Conservation (phyloP, 2,113 vertebrate species). For the Chauna torquata region DNA sequence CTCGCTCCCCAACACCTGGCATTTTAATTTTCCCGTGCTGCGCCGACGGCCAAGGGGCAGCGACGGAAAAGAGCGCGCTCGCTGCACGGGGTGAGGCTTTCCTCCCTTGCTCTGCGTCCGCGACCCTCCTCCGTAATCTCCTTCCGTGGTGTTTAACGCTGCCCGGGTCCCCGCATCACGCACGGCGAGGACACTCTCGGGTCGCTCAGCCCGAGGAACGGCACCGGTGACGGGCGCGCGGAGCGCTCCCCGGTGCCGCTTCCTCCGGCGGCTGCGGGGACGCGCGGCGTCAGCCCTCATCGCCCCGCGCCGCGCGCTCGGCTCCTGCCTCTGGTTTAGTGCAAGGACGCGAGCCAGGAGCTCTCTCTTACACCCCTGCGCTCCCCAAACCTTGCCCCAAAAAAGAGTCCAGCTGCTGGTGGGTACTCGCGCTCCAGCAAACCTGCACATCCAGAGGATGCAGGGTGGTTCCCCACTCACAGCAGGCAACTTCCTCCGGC, state of each 20-base stretch:
- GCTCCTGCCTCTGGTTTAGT: too few species aligned
- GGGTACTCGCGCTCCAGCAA: not conserved
- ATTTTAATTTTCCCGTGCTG: slow-evolving; percentile 22
- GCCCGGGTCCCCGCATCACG: not conserved
- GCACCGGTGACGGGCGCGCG: too few species aligned
- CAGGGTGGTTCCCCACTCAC: not conserved
- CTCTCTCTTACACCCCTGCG: not conserved
- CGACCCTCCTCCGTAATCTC: not conserved
- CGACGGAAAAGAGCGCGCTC: not conserved
- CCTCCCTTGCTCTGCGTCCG: not conserved
- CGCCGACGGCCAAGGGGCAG: not conserved
- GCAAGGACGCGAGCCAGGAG: fast-evolving
- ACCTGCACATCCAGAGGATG: fast-evolving
- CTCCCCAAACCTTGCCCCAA: not conserved
- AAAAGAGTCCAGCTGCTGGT: not conserved
- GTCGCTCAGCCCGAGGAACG: not conserved
- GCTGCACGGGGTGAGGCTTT: not conserved
- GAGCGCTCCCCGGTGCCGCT: too few species aligned
- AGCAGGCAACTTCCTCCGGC: not conserved
- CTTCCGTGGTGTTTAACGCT: not conserved
- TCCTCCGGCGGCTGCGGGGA: too few species aligned
- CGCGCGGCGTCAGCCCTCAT: too few species aligned
- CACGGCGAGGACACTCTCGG: not conserved
- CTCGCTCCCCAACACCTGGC: slow-evolving; percentile 11
- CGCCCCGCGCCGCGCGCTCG: too few species aligned